Percentiles rank a stretch among this genome's conserved stretches.
Conservation (phyloP, 2,797 vertebrate genomes). For the Lacerta agilis region DNA sequence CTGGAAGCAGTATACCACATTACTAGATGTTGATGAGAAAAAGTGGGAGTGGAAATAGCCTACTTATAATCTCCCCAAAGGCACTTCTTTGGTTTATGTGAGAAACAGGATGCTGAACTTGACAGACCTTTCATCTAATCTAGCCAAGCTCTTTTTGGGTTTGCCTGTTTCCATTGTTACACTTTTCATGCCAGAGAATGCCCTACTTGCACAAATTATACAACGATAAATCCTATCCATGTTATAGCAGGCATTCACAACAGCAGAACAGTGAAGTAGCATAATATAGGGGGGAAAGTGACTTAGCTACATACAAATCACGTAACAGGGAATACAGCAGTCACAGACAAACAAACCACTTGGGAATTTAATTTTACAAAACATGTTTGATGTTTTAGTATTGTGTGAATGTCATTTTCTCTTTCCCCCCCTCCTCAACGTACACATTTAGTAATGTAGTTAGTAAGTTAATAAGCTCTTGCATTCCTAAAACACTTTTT, state of each 20-base stretch:
- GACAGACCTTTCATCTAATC: neutral
- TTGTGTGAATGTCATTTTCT: neutral
- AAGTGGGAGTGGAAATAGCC: neutral
- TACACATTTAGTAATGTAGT: neutral
- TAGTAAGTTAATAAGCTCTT: neutral
- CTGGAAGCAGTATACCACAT: neutral
- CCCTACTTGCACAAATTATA: neutral
- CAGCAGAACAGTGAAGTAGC: neutral
- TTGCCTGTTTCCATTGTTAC: neutral
- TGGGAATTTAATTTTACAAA: neutral
- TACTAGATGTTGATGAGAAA: neutral
- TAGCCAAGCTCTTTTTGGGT: neutral
- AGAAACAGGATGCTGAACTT: neutral
- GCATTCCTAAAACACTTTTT: neutral
- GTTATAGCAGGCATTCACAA: neutral
- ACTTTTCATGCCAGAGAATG: neutral
- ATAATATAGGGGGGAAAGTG: neutral
- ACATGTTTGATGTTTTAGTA: neutral
- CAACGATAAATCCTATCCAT: neutral
- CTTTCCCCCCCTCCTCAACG: neutral
- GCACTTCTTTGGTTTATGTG: no score
- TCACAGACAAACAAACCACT: neutral
- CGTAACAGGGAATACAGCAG: neutral
- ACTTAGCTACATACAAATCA: neutral
- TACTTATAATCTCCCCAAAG: neutral